Conservation (phyloP, 2,888 invertebrate genomes). For the Chaetogeoica ovagalla region DNA sequence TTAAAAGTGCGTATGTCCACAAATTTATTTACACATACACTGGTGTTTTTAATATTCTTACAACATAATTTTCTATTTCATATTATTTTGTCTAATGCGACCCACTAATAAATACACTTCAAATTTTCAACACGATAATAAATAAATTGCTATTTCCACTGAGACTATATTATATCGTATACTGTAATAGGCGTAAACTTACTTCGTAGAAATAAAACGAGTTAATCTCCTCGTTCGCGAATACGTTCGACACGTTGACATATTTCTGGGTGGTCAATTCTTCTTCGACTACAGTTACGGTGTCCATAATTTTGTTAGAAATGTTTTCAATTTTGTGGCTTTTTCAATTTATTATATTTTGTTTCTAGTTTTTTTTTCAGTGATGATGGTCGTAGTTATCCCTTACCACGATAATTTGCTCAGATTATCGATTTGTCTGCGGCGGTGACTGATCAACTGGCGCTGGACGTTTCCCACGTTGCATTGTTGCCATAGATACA, state of each 20-base stretch:
- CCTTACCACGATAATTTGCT: not conserved
- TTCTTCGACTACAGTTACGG: slow-evolving; percentile 24
- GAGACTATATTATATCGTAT: too few relatives aligned
- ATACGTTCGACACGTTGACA: not conserved
- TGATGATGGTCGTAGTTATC: not conserved
- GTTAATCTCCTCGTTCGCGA: slow-evolving; percentile 59
- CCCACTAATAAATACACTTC: too few relatives aligned
- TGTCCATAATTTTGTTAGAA: not conserved
- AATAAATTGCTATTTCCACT: too few relatives aligned
- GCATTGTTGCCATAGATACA: not conserved
- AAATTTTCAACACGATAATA: too few relatives aligned
- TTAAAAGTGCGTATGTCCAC: too few relatives aligned
- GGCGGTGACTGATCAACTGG: not conserved
- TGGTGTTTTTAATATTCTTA: too few relatives aligned
- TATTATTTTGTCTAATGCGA: too few relatives aligned
- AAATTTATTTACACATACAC: too few relatives aligned
- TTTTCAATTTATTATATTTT: not conserved
- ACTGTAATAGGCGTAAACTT: slow-evolving; percentile 53
- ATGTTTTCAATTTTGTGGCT: not conserved
- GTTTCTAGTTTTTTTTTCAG: too few relatives aligned
- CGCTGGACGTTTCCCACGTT: not conserved
- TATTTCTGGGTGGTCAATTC: slow-evolving; percentile 32
- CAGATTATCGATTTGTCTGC: slow-evolving; percentile 4
- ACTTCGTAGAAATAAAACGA: slow-evolving; percentile 63
- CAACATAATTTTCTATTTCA: too few relatives aligned